Base-by-base conservation (phyloP, 2,888 invertebrate species). In the Apeira syringaria region DNA sequence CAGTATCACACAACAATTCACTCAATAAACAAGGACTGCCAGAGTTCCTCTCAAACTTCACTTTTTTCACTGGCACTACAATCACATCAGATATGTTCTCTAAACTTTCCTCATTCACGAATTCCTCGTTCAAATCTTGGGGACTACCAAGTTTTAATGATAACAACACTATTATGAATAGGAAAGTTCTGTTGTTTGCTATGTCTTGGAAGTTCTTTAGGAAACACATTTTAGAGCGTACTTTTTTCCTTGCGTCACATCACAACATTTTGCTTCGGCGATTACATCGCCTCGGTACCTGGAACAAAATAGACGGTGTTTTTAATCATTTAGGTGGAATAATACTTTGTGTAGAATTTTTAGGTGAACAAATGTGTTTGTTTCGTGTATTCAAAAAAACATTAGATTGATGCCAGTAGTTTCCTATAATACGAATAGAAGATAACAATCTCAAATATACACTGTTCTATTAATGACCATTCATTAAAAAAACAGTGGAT, bases 1-100 rank as follows among this genome's bases (percentile, higher is more conserved):
- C 92, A 17, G 92, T 92, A 67, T 92, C 91, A 75, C 93, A 93
- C 39, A 91, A 79, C 51, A 92, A 87, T 75, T 93, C 93, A 59
- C 92, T 92, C 56, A 91, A 71, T 51, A 91, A 88, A 74, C 93
- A 93, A n/a, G 84, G 80, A 18, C 69, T 64, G 1, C 47, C 74
- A 30, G 60, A 60, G 47, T 76, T 79, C 36, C 82, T 75, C 12
- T 76, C 59, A 17, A 70, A 66, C 53, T 78, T 82, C 44, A 76
- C 68, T 61, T 74, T 80, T 56, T 74, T 79, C 48, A 75, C 75
- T 38, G 75, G 64, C 44, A 73, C 73, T 54, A 79, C 67, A 64
- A 62, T 74, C 45, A 73, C 63, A 50, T 79, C 80, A 10, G 72
- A 62, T 15, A 70, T 40, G 35, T 39, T 58, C 36, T 81, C 82